Percentiles rank a stretch among this genome's conserved stretches.
phyloP scores from a whole-genome alignment of 30 jellyfish, hydroid and myxozoan genomes.

The Pseudorhiza aurosa region DNA sequence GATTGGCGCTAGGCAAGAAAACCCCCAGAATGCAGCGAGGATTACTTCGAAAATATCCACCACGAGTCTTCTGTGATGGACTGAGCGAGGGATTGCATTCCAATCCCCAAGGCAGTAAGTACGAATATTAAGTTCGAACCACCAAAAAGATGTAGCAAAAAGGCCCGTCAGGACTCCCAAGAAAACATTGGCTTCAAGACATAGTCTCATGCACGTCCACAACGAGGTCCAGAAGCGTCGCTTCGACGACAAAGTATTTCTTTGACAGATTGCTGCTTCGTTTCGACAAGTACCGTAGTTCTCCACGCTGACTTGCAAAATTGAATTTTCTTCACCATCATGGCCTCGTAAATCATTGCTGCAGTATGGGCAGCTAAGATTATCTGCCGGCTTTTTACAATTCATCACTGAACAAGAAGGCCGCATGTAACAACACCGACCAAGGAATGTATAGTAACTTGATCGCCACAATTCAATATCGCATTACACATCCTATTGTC shows the following conservation, averaged over 20 bases:
- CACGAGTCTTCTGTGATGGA: slow-evolving; percentile 2
- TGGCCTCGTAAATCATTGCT: no score
- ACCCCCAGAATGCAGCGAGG: slow-evolving; percentile 4
- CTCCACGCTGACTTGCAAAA: not conserved
- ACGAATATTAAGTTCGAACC: slow-evolving; percentile 14
- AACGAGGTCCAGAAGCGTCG: not conserved
- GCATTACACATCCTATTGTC: no score
- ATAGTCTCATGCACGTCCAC: slow-evolving; percentile 3
- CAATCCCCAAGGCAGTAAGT: slow-evolving; percentile 11
- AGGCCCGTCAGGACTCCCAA: slow-evolving; percentile 4
- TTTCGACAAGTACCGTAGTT: not conserved
- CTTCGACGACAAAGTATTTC: no score
- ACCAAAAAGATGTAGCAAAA: slow-evolving; percentile 13
- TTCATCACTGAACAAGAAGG: no score
- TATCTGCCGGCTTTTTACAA: no score
- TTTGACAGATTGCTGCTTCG: not conserved
- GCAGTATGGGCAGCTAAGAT: no score
- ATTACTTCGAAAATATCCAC: not conserved
- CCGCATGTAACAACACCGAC: no score
- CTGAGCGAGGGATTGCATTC: not conserved
- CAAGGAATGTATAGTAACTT: no score
- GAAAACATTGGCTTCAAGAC: not conserved
- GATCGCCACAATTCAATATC: no score
- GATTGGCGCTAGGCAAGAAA: not conserved
- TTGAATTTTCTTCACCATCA: no score